Conservation (phyloP, 64 coral and sea anemone genomes). For the Catalaphyllia jardinei region DNA sequence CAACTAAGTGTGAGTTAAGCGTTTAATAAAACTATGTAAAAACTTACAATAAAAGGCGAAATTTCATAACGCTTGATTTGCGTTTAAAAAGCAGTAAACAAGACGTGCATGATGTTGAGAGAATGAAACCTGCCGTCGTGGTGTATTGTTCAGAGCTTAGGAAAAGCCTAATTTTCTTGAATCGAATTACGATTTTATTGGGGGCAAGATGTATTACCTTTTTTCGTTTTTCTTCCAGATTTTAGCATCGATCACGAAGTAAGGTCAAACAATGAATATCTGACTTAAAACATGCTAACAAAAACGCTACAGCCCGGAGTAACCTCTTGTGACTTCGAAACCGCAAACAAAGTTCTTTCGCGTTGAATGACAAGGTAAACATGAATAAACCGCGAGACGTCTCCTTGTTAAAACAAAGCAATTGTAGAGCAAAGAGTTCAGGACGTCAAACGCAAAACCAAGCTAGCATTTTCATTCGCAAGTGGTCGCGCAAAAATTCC, state of each 20-base stretch:
- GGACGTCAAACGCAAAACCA: background rate
- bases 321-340: background rate
- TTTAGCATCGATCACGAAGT: background rate
- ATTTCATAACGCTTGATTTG: slow-evolving; percentile 27
- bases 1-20: slow-evolving; percentile 27
- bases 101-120: background rate
- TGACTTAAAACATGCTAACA: background rate
- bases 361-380: slow-evolving; percentile 22
- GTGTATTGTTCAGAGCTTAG: background rate
- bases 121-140: background rate
- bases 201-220: background rate
- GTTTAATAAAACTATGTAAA: slow-evolving; percentile 20
- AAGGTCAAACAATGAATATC: background rate
- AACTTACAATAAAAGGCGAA: background rate
- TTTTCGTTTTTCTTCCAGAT: background rate
- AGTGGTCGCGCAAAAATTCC: slow-evolving; percentile 10
- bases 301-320: background rate
- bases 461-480: background rate
- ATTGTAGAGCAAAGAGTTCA: background rate
- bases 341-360: slow-evolving; percentile 24
- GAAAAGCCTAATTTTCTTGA: background rate
- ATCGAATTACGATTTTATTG: background rate
- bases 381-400: background rate
- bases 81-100: background rate
- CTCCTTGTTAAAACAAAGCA: background rate